Percentiles rank a stretch among this genome's conserved stretches.
Conservation (phyloP, 1,140 invertebrate genomes). For the Ylistrum balloti region DNA sequence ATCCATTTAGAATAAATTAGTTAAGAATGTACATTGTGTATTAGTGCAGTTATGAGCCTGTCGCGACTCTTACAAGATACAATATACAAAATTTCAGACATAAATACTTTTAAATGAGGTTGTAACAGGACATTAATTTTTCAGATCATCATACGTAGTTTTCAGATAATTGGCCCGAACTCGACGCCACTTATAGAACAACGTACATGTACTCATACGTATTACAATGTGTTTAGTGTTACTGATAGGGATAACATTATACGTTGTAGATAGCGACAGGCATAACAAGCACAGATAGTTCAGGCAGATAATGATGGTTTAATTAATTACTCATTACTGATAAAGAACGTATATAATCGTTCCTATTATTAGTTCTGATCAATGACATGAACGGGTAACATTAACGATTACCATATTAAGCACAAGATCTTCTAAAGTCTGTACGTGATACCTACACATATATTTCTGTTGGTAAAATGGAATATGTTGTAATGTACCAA, state of each 20-base stretch:
- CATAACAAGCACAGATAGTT: neutral
- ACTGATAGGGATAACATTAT: neutral
- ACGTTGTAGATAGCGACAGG: neutral
- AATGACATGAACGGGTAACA: too few relatives aligned
- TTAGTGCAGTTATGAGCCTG: neutral
- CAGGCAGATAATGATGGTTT: neutral
- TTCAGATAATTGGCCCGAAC: neutral
- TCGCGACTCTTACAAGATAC: neutral
- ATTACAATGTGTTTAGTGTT: too few relatives aligned
- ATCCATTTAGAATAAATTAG: too few relatives aligned
- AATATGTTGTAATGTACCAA: too few relatives aligned
- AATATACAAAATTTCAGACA: neutral
- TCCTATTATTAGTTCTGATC: too few relatives aligned
- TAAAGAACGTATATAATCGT: too few relatives aligned
- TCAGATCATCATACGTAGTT: neutral
- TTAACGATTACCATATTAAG: too few relatives aligned
- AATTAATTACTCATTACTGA: too few relatives aligned
- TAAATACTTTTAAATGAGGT: neutral
- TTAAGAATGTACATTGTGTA: too few relatives aligned
- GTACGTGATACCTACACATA: too few relatives aligned
- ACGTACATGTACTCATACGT: neutral
- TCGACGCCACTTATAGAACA: neutral
- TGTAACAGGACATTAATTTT: neutral
- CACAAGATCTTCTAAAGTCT: too few relatives aligned
- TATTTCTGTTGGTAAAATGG: too few relatives aligned